A percentile compares a stretch with the other conserved stretches of the same genome.
Conservation (phyloP, 2,113 vertebrate species). For the Corythornis cristatus region DNA sequence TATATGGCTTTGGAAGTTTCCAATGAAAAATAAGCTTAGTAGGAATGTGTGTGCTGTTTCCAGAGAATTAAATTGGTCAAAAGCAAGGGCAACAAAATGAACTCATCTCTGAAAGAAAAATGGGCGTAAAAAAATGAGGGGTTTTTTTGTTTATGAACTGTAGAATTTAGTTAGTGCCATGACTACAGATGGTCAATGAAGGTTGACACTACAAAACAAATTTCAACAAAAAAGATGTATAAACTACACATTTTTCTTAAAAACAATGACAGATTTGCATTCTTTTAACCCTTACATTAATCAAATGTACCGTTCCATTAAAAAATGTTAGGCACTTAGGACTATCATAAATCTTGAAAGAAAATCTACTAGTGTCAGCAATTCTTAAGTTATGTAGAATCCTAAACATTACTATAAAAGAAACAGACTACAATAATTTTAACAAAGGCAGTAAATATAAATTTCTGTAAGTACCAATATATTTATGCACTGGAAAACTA, state of each 20-base stretch:
- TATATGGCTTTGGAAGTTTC: slow-evolving; percentile 38
- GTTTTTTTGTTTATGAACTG: slow-evolving; percentile 38
- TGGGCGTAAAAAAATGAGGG: not conserved
- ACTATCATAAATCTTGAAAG: slow-evolving; percentile 34
- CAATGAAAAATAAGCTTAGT: slow-evolving; percentile 34
- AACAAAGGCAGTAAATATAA: not conserved
- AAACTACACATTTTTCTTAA: slow-evolving; percentile 33
- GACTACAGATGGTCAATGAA: slow-evolving; percentile 57
- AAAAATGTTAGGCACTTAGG: slow-evolving; percentile 31
- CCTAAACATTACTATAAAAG: not conserved
- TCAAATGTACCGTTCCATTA: slow-evolving; percentile 38
- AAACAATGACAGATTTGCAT: slow-evolving; percentile 43
- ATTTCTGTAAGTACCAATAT: not conserved
- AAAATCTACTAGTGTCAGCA: slow-evolving; percentile 28
- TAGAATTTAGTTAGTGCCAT: slow-evolving; percentile 45
- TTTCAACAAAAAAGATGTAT: slow-evolving; percentile 19
- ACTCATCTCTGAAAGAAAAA: slow-evolving; percentile 63
- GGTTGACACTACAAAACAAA: slow-evolving; percentile 50
- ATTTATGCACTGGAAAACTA: not conserved
- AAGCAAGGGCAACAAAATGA: slow-evolving; percentile 51
- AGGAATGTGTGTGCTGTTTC: slow-evolving; percentile 18
- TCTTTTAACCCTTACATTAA: slow-evolving; percentile 44
- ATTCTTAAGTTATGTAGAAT: not conserved
- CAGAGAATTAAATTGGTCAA: slow-evolving; percentile 58
- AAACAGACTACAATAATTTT: not conserved